Conservation (phyloP, 2,113 vertebrate genomes). For the Circaetus gallicus region DNA sequence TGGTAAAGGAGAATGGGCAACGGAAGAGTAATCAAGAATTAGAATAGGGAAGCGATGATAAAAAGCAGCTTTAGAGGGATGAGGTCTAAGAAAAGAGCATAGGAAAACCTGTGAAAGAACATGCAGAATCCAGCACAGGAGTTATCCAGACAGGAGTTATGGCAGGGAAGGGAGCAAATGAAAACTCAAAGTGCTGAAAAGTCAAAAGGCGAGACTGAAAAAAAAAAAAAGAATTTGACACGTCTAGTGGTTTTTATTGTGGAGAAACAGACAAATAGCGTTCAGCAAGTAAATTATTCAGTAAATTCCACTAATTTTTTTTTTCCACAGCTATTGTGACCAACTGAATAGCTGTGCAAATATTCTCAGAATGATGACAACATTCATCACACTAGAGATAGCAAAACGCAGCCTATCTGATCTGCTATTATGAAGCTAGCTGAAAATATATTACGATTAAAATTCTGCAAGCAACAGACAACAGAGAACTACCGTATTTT, state of each 20-base stretch:
- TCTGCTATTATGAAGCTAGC: neutral
- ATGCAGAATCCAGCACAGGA: neutral
- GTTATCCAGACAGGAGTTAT: neutral
- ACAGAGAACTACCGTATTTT: neutral
- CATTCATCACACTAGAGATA: neutral
- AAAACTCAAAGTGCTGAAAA: slow-evolving; percentile 6
- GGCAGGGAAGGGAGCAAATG: neutral
- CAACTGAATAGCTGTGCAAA: slow-evolving; percentile 32
- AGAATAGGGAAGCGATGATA: neutral
- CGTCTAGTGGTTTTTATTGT: neutral
- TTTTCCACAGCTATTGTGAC: slow-evolving; percentile 36
- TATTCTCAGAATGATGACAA: slow-evolving; percentile 42
- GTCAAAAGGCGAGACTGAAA: neutral
- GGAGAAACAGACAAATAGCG: neutral
- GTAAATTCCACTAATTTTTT: slow-evolving; percentile 25
- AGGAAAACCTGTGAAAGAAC: neutral
- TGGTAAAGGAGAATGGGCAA: neutral
- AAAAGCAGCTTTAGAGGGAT: neutral
- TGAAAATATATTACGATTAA: neutral
- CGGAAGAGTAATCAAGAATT: neutral
- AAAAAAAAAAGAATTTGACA: neutral
- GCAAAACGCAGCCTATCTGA: neutral
- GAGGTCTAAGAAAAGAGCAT: neutral
- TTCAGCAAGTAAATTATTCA: slow-evolving; percentile 32
- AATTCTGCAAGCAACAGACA: neutral